Evolutionary conservation across 1,140 invertebrate genomes (phyloP), one percentile per base, ranked within the genome.

Genomic region (Drosophila neocordata): DNA sequence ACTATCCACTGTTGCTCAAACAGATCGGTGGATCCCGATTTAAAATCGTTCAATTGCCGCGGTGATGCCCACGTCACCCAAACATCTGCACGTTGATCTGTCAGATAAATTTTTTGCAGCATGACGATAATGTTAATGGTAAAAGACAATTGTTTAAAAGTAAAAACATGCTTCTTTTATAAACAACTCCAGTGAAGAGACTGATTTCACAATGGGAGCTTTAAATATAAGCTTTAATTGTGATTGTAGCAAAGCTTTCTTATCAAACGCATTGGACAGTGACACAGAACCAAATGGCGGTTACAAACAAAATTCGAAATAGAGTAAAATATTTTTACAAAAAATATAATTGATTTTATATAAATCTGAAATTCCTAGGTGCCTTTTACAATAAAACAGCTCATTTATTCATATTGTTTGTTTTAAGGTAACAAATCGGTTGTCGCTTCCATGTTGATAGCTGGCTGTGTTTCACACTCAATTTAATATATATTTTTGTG

Each of bases 1-100:
- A 80, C 24, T 41, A 80, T 60, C 8, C 65, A 44, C 2, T 66
- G 37, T 2, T 13, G 35, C n/a, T 62, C 9, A 2, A 37, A 55
- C 2, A 13, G n/a, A 7, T 9, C 1, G 24, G 5, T 31, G 20
- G 12, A 12, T 34, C 58, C 12, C 2, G 13, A 11, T 11, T n/a
- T 1, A 5, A 22, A 0, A 7, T 48, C 41, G 7, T 48, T 11
- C 0, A 24, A 9, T 18, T 24, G 9, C 4, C 1, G 4, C 8
- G n/a, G n/a, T n/a, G 48, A 35, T n/a, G 38, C 8, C 76, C 76
- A 70, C 24, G 56, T 34, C 4, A 70, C 9, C 37, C 62, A 70
- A 1, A n/a, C 1, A 64, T 60, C 51, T 12, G 31, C 22, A 15
- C 60, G 60, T 4, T 37, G 35, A 31, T 73, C 75, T 12, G 13